phyloP scores from a whole-genome alignment of 2,888 invertebrate genomes.

The Limnephilus rhombicus region DNA sequence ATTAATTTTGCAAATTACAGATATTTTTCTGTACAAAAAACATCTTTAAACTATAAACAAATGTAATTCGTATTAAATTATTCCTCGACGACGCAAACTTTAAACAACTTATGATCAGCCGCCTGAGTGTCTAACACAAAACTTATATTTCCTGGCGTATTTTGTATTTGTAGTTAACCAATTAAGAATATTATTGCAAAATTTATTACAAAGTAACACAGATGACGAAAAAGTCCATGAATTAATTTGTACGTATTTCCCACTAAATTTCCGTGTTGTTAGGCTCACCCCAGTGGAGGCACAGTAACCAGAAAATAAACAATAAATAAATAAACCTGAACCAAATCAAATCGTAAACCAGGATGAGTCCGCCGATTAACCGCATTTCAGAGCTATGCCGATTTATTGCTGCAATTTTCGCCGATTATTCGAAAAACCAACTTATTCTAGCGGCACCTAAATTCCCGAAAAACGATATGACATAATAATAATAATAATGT shows the following conservation, averaged over 20 bases:
- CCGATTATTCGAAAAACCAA: background rate
- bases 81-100: no score
- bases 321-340: background rate
- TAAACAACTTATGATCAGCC: no score
- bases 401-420: constrained; percentile 11
- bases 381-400: background rate
- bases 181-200: no score
- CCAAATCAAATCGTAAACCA: constrained; percentile 40
- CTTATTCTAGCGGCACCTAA: background rate
- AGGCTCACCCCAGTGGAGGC: background rate
- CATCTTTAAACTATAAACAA: no score
- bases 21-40: no score
- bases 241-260: background rate
- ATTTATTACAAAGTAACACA: no score
- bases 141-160: no score
- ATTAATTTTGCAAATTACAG: no score
- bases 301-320: constrained; percentile 40
- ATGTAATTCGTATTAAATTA: no score
- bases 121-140: no score
- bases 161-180: no score
- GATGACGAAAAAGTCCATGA: background rate
- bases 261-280: background rate
- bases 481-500: no score
- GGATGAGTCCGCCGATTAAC: constrained; percentile 24
- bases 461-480: background rate